Evolutionary conservation across 2,888 invertebrate species (phyloP).

Genomic region (Drosophila pseudotalamancana): DNA sequence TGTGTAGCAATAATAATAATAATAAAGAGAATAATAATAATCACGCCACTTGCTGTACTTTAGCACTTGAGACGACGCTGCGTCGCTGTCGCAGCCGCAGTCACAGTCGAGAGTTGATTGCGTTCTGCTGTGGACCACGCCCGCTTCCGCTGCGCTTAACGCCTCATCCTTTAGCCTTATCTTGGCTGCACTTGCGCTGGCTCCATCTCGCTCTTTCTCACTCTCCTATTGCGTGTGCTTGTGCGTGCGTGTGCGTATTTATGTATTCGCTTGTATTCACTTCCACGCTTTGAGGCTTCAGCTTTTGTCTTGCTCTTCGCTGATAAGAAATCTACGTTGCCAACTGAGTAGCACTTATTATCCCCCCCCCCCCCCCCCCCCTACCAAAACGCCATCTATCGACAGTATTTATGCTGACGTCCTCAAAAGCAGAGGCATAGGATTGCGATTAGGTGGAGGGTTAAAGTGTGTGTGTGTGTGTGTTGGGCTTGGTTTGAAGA

Average conservation of each 20-base stretch:
- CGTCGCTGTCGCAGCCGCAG: conserved; percentile 12
- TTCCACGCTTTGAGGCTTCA: conserved; percentile 5
- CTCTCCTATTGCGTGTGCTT: not conserved
- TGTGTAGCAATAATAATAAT: conserved; percentile 41
- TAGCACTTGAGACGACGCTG: conserved; percentile 42
- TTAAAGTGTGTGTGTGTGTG: not conserved
- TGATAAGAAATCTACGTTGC: conserved; percentile 47
- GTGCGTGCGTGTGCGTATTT: not conserved
- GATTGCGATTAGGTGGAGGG: not conserved
- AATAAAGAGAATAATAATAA: conserved; percentile 63
- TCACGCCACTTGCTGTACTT: conserved; percentile 75
- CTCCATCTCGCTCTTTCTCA: not conserved
- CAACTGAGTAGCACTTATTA: conserved; percentile 24
- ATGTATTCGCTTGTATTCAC: conserved; percentile 1
- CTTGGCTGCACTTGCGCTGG: conserved; percentile 22
- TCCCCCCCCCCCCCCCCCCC: not conserved
- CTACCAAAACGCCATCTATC: too few species aligned
- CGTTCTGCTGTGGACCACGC: conserved; percentile 41
- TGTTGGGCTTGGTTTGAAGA: not conserved
- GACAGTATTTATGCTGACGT: conserved; percentile 7
- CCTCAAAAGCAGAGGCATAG: conserved; percentile 3
- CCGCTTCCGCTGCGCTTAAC: conserved; percentile 55
- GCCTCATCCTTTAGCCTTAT: conserved; percentile 44
- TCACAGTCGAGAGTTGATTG: conserved; percentile 35
- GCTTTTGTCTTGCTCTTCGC: conserved; percentile 13